phyloP scores from a whole-genome alignment of 92 coral and sea anemone species.

The Parazoanthus atlanticus region DNA sequence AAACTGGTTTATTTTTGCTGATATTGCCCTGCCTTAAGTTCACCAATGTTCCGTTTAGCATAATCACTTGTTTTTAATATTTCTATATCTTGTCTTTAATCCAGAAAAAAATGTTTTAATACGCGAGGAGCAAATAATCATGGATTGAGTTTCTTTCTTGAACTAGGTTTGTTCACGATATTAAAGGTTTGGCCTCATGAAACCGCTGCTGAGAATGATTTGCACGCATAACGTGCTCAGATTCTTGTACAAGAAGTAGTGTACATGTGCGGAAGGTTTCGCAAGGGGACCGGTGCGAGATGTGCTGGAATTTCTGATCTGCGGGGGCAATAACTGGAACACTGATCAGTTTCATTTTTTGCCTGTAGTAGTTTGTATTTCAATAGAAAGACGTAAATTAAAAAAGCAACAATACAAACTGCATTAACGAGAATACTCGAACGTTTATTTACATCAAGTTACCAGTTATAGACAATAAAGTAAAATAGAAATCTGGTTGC shows the following conservation, averaged over 20 bases:
- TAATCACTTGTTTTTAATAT: neutral
- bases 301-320: neutral
- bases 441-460: neutral
- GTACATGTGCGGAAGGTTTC: neutral
- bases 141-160: neutral
- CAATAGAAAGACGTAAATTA: neutral
- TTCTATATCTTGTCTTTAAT: neutral
- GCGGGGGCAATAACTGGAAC: neutral
- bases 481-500: neutral
- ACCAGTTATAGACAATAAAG: neutral
- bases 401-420: neutral
- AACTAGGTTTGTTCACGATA: constrained; percentile 6
- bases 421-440: neutral
- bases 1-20: no score
- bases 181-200: constrained; percentile 7
- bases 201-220: neutral
- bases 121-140: neutral
- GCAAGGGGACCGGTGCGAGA: neutral
- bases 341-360: neutral
- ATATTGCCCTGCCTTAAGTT: no score
- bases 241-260: neutral
- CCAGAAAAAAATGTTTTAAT: neutral
- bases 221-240: neutral
- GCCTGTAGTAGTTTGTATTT: neutral
- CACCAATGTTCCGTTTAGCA: no score